Base-by-base conservation (phyloP, 1,140 invertebrate genomes). In the Calephelis nemesis region DNA sequence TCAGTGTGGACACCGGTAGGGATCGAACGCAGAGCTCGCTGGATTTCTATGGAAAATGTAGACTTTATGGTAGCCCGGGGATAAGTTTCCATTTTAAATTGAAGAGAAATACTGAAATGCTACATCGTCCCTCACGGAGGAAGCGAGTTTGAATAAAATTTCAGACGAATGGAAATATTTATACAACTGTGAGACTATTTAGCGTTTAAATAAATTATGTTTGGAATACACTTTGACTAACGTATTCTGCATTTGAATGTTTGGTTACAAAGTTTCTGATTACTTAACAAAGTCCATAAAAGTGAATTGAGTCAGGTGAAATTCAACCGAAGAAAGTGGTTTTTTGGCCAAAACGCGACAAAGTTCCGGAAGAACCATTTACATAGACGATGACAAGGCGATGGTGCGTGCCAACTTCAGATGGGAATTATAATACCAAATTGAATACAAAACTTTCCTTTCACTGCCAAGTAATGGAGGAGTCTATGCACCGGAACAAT, bases 371-470 rank as follows among this genome's bases (percentile, higher is more conserved):
- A 84, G 83, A 81, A 76, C 85, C 85, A 91, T 91, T 91, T 91
- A 91, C 89, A 91, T 91, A 91, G 87, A 77, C 85, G 87, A 87
- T 89, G 86, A 88, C 81, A 82, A 70, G 82, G 89, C 87, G 84
- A 90, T 90, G 89, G 87, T 91, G 89, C 87, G 89, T 91, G 84
- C 84, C 83, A 85, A 88, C 87, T 91, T 90, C 87, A 87, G 90
- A 91, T 91, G 79, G 84, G 88, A 90, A 91, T 91, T 90, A 90
- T 91, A 91, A 90, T 91, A 91, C 89, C 89, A 91, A 91, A 91
- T 90, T 91, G 89, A 90, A 90, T 91, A 91, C 88, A 90, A 91
- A 91, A 91, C 88, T 91, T 91, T 90, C 87, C 89, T 91, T 91
- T 90, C 89, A 90, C 82, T 88, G 82, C 83, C 81, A 80, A 90